Percentiles rank a stretch among this genome's conserved stretches.
Evolutionary conservation across 1,140 invertebrate species (phyloP).

Genomic region (Leguminivora glycinivorella): DNA sequence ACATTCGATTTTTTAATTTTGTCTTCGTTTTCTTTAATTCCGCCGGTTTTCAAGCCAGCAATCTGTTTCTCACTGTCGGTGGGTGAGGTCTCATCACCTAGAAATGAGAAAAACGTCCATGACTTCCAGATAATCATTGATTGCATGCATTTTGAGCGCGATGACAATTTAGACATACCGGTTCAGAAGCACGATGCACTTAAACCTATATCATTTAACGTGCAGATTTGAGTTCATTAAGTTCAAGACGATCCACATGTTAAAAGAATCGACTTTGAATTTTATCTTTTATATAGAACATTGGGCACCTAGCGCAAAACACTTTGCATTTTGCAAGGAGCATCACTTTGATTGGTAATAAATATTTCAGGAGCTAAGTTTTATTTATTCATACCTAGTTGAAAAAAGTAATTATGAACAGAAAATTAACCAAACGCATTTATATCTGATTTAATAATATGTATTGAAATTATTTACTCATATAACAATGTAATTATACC

Average conservation of each 20-base stretch:
- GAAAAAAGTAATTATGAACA: too few relatives aligned
- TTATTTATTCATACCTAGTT: too few relatives aligned
- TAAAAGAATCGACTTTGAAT: too few relatives aligned
- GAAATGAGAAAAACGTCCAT: constrained; percentile 62
- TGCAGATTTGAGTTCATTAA: background rate
- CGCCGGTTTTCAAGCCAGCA: constrained; percentile 2
- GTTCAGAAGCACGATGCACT: background rate
- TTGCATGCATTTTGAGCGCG: constrained; percentile 30
- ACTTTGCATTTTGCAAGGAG: too few relatives aligned
- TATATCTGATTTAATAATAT: too few relatives aligned
- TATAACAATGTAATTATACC: background rate
- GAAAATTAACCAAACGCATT: too few relatives aligned
- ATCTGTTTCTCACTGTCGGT: constrained; percentile 9
- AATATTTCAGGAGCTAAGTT: too few relatives aligned
- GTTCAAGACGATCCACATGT: background rate
- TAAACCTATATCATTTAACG: background rate
- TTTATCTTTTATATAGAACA: too few relatives aligned
- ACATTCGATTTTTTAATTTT: constrained; percentile 46
- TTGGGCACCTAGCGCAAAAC: too few relatives aligned
- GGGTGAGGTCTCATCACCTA: constrained; percentile 52
- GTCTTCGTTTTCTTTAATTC: constrained; percentile 37
- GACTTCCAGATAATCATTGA: constrained; percentile 31
- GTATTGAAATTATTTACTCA: background rate
- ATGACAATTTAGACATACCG: background rate
- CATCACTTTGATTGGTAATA: too few relatives aligned